These are phyloP conservation scores for Meteorus sp. DNA, from an alignment of 1,140 invertebrate genomes.

Conservation along the genomic window DNA sequence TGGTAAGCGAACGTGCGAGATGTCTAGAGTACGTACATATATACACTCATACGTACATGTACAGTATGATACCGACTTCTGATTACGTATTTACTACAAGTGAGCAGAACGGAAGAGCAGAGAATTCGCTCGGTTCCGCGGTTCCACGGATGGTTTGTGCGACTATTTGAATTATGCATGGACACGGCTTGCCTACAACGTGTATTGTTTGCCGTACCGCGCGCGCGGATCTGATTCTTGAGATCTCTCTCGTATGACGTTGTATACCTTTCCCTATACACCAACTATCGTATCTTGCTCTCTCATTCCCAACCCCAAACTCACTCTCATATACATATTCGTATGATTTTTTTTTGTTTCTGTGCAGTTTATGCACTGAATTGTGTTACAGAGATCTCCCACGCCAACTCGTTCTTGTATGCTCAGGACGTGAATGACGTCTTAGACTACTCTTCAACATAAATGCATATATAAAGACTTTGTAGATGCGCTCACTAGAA, in stretches of 20 bases:
- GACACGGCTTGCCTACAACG: conserved; percentile 58
- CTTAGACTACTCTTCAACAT: too few relatives aligned
- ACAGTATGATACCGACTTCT: conserved; percentile 50
- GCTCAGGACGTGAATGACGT: too few relatives aligned
- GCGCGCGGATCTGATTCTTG: conserved; percentile 55
- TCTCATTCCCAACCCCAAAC: background rate
- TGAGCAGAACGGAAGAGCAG: conserved; percentile 53
- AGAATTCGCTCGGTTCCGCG: conserved; percentile 51
- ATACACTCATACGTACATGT: background rate
- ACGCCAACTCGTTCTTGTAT: too few relatives aligned
- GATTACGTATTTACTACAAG: conserved; percentile 60
- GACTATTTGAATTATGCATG: conserved; percentile 61
- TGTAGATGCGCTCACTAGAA: too few relatives aligned
- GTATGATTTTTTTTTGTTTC: too few relatives aligned
- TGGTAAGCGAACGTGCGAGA: conserved; percentile 6
- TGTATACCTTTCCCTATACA: conserved; percentile 1
- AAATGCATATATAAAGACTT: too few relatives aligned
- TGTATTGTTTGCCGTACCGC: conserved; percentile 57
- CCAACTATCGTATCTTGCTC: background rate
- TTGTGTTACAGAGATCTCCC: too few relatives aligned
- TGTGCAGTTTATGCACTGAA: too few relatives aligned
- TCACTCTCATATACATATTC: too few relatives aligned
- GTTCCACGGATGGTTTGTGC: conserved; percentile 49
- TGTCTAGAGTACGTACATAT: too few relatives aligned
- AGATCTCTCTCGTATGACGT: conserved; percentile 38